phyloP scores from a whole-genome alignment of 2,797 vertebrate genomes.

The Eidolon dupreanum region DNA sequence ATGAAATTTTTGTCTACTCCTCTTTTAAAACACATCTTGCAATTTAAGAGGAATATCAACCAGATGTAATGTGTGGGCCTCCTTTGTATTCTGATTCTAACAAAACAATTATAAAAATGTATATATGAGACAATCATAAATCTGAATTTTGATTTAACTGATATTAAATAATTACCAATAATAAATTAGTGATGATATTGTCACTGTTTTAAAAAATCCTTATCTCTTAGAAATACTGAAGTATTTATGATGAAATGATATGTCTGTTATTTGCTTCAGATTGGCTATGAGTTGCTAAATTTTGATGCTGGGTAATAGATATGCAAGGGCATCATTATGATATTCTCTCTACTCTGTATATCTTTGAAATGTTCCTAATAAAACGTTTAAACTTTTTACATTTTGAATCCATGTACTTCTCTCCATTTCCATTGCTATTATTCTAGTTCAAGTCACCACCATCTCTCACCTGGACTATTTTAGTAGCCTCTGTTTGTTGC shows the following conservation, averaged over 20 bases:
- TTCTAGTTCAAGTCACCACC: background rate
- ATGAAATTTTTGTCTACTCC: background rate
- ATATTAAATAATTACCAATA: background rate
- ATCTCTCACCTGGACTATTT: background rate
- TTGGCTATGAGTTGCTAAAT: background rate
- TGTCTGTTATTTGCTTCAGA: slow-evolving; percentile 2
- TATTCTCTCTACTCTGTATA: background rate
- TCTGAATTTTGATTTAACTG: background rate
- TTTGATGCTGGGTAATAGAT: background rate
- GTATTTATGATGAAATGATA: slow-evolving; percentile 1
- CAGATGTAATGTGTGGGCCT: background rate
- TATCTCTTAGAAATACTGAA: slow-evolving; percentile 27
- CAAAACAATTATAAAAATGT: background rate
- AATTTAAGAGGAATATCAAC: background rate
- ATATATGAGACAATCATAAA: background rate
- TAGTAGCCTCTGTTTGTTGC: background rate
- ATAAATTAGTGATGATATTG: background rate
- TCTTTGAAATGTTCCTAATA: slow-evolving; percentile 28
- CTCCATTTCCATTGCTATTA: background rate
- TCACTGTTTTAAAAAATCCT: background rate
- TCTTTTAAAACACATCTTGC: slow-evolving; percentile 16
- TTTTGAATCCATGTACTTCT: background rate
- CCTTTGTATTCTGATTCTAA: background rate
- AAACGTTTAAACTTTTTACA: background rate
- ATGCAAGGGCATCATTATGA: background rate